phyloP scores from a whole-genome alignment of 2,888 invertebrate genomes.

The Acleris literana region DNA sequence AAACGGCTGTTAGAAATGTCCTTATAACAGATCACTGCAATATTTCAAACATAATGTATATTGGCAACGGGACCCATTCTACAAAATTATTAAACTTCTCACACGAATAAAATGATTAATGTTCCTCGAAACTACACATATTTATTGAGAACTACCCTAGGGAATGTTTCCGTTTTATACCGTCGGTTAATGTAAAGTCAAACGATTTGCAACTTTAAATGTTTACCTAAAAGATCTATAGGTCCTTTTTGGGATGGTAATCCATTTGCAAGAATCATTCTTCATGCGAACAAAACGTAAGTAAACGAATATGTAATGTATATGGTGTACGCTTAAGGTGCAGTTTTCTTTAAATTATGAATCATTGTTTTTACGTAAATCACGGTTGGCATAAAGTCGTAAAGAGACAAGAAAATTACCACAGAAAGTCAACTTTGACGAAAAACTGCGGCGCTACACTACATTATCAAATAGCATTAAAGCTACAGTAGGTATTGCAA shows the following conservation, averaged over 20 bases:
- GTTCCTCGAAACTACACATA: constrained; percentile 2
- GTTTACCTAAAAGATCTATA: not conserved
- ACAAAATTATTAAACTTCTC: constrained; percentile 4
- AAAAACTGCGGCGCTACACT: not conserved
- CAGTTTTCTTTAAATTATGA: not conserved
- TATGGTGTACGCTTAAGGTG: not conserved
- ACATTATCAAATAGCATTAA: no score
- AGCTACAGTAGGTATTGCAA: no score
- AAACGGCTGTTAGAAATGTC: no score
- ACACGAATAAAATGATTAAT: constrained; percentile 9
- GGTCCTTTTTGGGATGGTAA: not conserved
- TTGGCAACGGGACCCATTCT: not conserved
- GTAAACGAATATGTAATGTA: not conserved
- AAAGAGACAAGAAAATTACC: not conserved
- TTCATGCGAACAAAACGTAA: not conserved
- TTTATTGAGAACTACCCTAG: constrained; percentile 4
- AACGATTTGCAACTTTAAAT: constrained; percentile 1
- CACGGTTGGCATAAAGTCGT: constrained; percentile 6
- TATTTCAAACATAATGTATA: not conserved
- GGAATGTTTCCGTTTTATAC: not conserved
- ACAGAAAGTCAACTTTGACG: not conserved
- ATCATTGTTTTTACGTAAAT: constrained; percentile 24
- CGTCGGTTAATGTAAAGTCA: not conserved
- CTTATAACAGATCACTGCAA: not conserved
- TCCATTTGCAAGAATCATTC: not conserved